Conservation (phyloP, 2,888 invertebrate species). For the Spodoptera picta region DNA sequence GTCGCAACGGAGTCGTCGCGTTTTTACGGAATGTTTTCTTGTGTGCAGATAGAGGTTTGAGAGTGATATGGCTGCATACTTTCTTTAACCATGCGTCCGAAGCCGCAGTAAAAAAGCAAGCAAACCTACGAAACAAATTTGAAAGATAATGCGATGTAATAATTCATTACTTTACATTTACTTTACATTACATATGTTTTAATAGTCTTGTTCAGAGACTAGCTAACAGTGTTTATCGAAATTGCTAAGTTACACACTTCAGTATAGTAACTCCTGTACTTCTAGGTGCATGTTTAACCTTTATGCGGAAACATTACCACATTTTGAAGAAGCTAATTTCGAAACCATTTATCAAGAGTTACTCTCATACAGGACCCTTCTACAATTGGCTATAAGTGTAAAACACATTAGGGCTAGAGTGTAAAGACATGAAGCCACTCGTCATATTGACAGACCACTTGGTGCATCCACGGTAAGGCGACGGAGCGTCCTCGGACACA, state of each 20-base stretch:
- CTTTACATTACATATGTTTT: no score
- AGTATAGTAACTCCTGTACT: background rate
- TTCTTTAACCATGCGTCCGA: no score
- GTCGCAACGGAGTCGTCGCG: no score
- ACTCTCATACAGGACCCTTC: constrained; percentile 11
- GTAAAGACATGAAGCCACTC: constrained; percentile 39
- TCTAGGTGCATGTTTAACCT: no score
- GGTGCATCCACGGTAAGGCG: constrained; percentile 34
- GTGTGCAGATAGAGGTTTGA: no score
- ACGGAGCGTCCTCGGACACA: constrained; percentile 36
- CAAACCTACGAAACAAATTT: no score
- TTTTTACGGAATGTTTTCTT: no score
- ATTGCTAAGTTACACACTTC: background rate
- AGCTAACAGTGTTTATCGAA: background rate
- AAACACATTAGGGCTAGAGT: constrained; percentile 44
- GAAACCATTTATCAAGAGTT: constrained; percentile 6
- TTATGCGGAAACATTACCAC: constrained; percentile 20
- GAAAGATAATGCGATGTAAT: no score
- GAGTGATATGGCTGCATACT: no score
- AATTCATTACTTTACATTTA: no score
- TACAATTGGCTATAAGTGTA: constrained; percentile 17
- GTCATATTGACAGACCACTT: constrained; percentile 68
- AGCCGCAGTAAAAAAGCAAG: no score
- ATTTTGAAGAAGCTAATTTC: constrained; percentile 15
- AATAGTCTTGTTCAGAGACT: background rate